Evolutionary conservation across 2,797 vertebrate species (phyloP), one percentile per base, ranked within the genome.

Genomic region (Anguilla marmorata): DNA sequence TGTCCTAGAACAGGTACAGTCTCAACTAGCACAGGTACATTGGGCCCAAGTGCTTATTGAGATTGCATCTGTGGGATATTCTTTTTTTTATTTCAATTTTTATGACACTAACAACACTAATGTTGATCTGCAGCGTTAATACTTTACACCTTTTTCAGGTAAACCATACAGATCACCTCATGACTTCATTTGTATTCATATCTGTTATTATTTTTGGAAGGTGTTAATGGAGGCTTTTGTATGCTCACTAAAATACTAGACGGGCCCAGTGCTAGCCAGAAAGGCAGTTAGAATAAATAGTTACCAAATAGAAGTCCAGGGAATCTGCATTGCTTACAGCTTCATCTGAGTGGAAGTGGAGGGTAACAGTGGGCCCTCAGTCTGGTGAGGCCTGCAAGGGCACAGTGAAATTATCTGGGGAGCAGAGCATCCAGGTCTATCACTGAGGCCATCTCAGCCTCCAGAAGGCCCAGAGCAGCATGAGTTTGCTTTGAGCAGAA

Each of bases 171-270:
- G 7, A 56, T 66, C 74, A 56, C 58, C 74, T 90, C 87, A 89
- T 90, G 91, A 93, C 91, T 91, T 89, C 84, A 24, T 90, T 85
- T 88, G 83, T 90, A 85, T 63, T 60, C 41, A 48, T 52, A 37
- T 80, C 16, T 60, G 72, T 72, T 72, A 52, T 54, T 84, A 54
- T n/a, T 24, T 84, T 84, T 52, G 48, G n/a, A n/a, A 54, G 82
- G 80, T 24, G 48, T 84, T n/a, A 50, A 16, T 50, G 48, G 11
- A 11, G 12, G 79, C 3, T 52, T 21, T 54, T 54, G 9, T 24
- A 6, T 48, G 60, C 45, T 88, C 87, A 52, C 14, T 48, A 21
- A 33, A 74, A 60, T 60, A 27, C 12, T 0, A 41, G 21, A 60
- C 19, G 2, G 56, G 21, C 45, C 2, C 24, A 58, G 33, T 37